Percentiles rank a stretch among this genome's conserved stretches.
Conservation (phyloP, 2,797 vertebrate genomes). For the Centroberyx gerrardi region DNA sequence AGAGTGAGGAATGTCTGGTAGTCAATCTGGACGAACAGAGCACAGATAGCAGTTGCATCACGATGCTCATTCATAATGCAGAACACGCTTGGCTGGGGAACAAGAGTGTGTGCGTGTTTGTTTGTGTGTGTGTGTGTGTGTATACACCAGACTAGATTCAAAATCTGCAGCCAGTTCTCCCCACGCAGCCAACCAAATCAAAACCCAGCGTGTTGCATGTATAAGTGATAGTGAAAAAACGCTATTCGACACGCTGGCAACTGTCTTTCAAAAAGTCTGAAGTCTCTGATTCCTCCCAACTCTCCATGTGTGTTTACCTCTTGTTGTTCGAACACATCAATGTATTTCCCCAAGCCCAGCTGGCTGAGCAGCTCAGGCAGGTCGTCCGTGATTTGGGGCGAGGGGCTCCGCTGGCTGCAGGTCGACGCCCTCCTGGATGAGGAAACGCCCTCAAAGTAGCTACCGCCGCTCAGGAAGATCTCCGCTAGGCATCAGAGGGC, state of each 20-base stretch:
- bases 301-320: slow-evolving; percentile 76
- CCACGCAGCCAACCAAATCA: neutral
- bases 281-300: neutral
- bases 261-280: neutral
- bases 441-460: slow-evolving; percentile 78
- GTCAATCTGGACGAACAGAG: slow-evolving; percentile 81
- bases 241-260: neutral
- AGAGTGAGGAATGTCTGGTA: slow-evolving; percentile 89
- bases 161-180: neutral
- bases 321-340: slow-evolving; percentile 86
- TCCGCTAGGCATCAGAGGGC: slow-evolving; percentile 71
- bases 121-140: neutral
- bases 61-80: slow-evolving; percentile 29
- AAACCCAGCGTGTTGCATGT: neutral
- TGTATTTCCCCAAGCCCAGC: slow-evolving; percentile 87
- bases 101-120: neutral
- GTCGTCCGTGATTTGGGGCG: slow-evolving; percentile 73
- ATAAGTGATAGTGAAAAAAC: neutral
- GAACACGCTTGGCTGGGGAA: neutral
- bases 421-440: slow-evolving; percentile 74
- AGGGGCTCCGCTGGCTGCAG: slow-evolving; percentile 78
- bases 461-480: slow-evolving; percentile 60
- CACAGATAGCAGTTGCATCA: slow-evolving; percentile 25
- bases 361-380: slow-evolving; percentile 84
- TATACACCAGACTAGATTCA: neutral